Percentiles rank a stretch among this genome's conserved stretches.
Evolutionary conservation across 2,797 vertebrate genomes (phyloP).

Genomic region (Staurois parvus): DNA sequence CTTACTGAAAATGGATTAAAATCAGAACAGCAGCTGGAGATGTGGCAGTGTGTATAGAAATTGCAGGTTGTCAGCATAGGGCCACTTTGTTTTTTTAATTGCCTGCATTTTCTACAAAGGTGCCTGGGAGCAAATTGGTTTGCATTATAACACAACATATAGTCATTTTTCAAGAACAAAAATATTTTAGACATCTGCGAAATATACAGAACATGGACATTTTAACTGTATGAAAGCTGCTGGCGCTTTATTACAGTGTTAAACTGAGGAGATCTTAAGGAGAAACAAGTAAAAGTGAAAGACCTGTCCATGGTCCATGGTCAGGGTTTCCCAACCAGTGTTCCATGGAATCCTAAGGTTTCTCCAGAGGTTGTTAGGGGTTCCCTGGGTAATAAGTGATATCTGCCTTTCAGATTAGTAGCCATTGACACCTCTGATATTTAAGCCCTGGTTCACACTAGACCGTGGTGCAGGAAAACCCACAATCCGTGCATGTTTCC

Average conservation of each 20-base stretch:
- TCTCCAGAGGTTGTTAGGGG: too few relatives aligned
- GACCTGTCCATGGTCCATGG: too few relatives aligned
- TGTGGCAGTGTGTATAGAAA: neutral
- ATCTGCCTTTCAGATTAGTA: too few relatives aligned
- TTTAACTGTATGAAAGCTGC: neutral
- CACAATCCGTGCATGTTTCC: too few relatives aligned
- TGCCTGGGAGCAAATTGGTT: neutral
- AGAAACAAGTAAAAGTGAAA: too few relatives aligned
- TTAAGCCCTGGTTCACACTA: too few relatives aligned
- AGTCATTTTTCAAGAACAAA: neutral
- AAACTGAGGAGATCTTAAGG: too few relatives aligned
- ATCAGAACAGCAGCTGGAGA: conserved; percentile 16
- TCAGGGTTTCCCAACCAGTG: too few relatives aligned
- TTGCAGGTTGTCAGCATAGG: neutral
- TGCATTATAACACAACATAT: neutral
- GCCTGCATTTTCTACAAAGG: neutral
- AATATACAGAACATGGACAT: neutral
- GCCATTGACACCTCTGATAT: too few relatives aligned
- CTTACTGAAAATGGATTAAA: conserved; percentile 26
- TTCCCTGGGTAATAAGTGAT: too few relatives aligned
- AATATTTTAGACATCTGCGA: neutral
- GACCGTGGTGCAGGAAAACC: too few relatives aligned
- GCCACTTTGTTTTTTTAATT: neutral
- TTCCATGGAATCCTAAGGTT: too few relatives aligned
- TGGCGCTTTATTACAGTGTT: neutral